These are phyloP conservation scores for Tachina lurida DNA, from an alignment of 2,888 invertebrate genomes.

Conservation along the genomic window DNA sequence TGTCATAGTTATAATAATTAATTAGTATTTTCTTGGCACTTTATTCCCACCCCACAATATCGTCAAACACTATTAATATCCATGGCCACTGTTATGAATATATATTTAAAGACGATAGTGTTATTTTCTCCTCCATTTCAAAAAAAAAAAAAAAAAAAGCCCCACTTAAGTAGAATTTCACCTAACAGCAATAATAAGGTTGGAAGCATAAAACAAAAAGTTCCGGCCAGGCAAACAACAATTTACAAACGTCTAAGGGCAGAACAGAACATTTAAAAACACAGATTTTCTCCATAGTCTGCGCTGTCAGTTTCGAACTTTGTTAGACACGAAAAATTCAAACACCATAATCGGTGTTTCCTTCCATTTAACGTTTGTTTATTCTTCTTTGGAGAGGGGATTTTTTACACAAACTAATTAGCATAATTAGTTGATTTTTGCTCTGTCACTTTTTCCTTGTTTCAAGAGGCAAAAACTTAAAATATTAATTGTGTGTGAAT, in stretches of 20 bases:
- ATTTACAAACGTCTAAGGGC: background rate
- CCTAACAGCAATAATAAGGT: background rate
- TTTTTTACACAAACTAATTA: slow-evolving; percentile 21
- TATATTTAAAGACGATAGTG: background rate
- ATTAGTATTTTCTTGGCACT: background rate
- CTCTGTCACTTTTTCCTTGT: background rate
- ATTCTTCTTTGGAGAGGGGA: background rate
- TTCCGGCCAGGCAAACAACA: background rate
- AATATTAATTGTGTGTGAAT: slow-evolving; percentile 28
- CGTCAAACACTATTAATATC: background rate
- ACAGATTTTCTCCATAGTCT: background rate
- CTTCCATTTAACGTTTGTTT: background rate
- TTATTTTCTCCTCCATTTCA: background rate
- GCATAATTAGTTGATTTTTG: slow-evolving; percentile 37
- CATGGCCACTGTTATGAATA: background rate
- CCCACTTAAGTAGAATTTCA: background rate
- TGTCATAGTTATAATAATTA: slow-evolving; percentile 9
- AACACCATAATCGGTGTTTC: background rate
- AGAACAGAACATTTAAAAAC: background rate
- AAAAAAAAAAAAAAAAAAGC: background rate
- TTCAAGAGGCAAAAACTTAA: slow-evolving; percentile 5
- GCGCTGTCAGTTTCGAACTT: background rate
- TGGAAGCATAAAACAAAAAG: background rate
- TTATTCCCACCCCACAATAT: background rate
- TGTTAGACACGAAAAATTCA: background rate